phyloP scores from a whole-genome alignment of 2,113 vertebrate species.

The Microtus montanus region DNA sequence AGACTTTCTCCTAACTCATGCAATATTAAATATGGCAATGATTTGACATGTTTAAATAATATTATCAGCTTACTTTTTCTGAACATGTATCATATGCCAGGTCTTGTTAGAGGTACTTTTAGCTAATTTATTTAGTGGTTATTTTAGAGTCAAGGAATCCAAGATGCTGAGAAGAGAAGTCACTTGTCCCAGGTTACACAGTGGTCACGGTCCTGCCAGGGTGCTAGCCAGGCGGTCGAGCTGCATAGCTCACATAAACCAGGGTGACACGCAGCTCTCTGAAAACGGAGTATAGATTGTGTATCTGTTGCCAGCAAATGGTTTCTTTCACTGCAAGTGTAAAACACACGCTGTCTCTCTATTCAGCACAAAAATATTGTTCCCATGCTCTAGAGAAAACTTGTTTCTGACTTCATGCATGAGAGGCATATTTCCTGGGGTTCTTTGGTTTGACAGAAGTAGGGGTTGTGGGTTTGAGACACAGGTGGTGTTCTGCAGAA shows the following conservation, averaged over 20 bases:
- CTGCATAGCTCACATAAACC: background rate
- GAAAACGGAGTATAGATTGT: background rate
- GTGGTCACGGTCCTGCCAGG: background rate
- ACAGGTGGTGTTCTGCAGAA: background rate
- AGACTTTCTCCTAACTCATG: conserved; percentile 5
- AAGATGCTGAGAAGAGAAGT: background rate
- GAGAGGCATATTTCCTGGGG: background rate
- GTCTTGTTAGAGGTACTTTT: background rate
- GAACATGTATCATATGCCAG: background rate
- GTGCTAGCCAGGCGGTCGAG: background rate
- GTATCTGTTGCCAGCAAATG: background rate
- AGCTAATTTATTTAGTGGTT: background rate
- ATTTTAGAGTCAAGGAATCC: background rate
- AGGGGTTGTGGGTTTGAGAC: background rate
- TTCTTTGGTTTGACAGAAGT: background rate
- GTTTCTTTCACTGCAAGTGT: background rate
- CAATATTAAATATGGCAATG: conserved; percentile 24
- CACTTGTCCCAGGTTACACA: background rate
- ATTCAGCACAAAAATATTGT: background rate
- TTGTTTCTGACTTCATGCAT: background rate
- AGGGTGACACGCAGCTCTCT: background rate
- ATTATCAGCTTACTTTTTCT: conserved; percentile 13
- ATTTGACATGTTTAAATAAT: conserved; percentile 43
- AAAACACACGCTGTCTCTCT: background rate
- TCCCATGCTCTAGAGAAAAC: background rate